phyloP scores from a whole-genome alignment of 2,888 invertebrate genomes.

The Stenurella melanura region DNA sequence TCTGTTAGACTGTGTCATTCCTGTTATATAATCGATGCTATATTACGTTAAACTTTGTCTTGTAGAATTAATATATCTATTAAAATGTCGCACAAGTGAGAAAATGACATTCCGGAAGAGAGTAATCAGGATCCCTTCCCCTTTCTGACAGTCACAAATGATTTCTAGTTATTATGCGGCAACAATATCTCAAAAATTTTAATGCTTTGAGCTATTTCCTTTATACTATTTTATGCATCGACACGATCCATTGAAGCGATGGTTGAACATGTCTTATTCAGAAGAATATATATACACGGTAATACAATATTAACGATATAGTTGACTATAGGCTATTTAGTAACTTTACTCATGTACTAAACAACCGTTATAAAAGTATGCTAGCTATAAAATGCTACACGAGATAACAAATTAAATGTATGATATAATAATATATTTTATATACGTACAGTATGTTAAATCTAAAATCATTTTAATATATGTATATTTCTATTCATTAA shows the following conservation, averaged over 20 bases:
- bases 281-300: not conserved
- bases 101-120: constrained; percentile 41
- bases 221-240: constrained; percentile 4
- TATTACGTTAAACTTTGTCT: not conserved
- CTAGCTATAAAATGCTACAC: too few species aligned
- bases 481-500: too few species aligned
- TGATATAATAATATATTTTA: too few species aligned
- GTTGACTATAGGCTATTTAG: too few species aligned
- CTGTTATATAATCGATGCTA: not conserved
- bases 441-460: too few species aligned
- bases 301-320: too few species aligned
- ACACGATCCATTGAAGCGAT: not conserved
- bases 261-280: not conserved
- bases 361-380: too few species aligned
- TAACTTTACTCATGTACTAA: too few species aligned
- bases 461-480: too few species aligned
- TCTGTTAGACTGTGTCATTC: too few species aligned
- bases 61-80: constrained; percentile 43
- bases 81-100: constrained; percentile 37
- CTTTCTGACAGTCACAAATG: constrained; percentile 46
- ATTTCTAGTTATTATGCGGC: constrained; percentile 45
- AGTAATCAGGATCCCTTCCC: constrained; percentile 43
- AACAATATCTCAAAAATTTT: constrained; percentile 42
- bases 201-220: constrained; percentile 40
- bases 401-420: too few species aligned